phyloP scores from a whole-genome alignment of 2,797 vertebrate genomes.

The Cryptoprocta ferox region DNA sequence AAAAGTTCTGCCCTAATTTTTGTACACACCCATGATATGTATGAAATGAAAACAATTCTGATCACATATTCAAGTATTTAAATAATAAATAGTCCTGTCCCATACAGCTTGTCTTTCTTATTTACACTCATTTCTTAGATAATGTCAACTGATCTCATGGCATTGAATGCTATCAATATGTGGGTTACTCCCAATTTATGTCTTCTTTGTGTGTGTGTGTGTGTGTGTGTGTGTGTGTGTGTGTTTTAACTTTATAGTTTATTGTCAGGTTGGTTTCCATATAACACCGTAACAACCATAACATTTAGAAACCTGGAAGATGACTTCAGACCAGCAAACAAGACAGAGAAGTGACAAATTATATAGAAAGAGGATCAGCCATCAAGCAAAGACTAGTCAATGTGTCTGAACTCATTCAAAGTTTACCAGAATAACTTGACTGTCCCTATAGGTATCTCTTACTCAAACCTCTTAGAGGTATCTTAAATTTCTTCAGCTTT shows the following conservation, averaged over 20 bases:
- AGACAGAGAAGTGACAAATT: not conserved
- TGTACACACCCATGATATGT: not conserved
- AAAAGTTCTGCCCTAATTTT: not conserved
- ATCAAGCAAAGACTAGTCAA: not conserved
- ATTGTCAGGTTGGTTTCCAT: too few relatives aligned
- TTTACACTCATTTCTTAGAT: not conserved
- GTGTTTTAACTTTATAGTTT: too few relatives aligned
- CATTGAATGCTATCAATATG: not conserved
- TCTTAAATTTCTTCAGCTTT: not conserved
- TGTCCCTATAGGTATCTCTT: not conserved
- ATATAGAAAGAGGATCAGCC: not conserved
- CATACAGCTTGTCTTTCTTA: not conserved
- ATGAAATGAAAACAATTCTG: not conserved
- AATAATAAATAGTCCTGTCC: not conserved
- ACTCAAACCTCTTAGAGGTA: not conserved
- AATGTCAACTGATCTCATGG: not conserved
- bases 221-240: too few relatives aligned
- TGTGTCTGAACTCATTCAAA: not conserved
- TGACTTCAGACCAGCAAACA: not conserved
- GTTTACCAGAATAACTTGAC: not conserved
- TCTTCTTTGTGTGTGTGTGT: too few relatives aligned
- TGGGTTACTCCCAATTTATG: not conserved
- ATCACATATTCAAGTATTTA: not conserved
- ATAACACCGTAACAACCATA: too few relatives aligned
- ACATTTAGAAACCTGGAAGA: not conserved